Base-by-base conservation (phyloP, 2,113 vertebrate genomes). In the Cyanocitta stelleri region DNA sequence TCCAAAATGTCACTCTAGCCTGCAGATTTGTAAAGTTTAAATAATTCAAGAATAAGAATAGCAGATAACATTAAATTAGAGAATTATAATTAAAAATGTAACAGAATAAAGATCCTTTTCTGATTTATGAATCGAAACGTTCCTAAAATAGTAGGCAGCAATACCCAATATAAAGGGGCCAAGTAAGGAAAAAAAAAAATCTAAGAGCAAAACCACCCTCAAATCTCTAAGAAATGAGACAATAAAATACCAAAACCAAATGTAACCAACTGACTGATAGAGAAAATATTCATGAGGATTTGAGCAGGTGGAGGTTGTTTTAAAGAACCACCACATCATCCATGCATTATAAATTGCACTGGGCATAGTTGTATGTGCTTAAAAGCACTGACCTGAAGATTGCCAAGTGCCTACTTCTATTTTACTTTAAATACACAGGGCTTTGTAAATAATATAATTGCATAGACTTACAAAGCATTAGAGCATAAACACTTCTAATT, bases 291-390 rank as follows among this genome's bases (percentile, higher is more conserved):
- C 35, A 32, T 76, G 27, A 16, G 37, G 12, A 85, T 55, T 71
- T 74, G 43, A 87, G 26, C 9, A 51, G 10, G n/a, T 21, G 10
- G 4, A 46, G 5, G 23, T 6, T 84, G 13, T 46, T 89, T 84
- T 59, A 55, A 81, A 79, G 43, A 86, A 78, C 15, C 30, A 39
- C 13, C 24, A 30, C 6, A 41, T 76, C 27, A 86, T 23, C 22
- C 43, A 33, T 4, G 4, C 18, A 16, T n/a, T 73, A 27, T 4
- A 35, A 84, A 74, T 9, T 55, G 29, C 35, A 43, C 16, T 32
- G 21, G 4, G 7, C 7, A 63, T 21, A 64, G 18, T 1, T 63
- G 10, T 16, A 27, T 1, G 0, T 11, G 19, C 27, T 63, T 67
- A 79, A 48, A 91, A 87, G 35, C 27, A 64, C 18, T 39, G 23